These are phyloP conservation scores for Meteorus colon DNA, from an alignment of 2,888 invertebrate genomes.

Conservation along the genomic window DNA sequence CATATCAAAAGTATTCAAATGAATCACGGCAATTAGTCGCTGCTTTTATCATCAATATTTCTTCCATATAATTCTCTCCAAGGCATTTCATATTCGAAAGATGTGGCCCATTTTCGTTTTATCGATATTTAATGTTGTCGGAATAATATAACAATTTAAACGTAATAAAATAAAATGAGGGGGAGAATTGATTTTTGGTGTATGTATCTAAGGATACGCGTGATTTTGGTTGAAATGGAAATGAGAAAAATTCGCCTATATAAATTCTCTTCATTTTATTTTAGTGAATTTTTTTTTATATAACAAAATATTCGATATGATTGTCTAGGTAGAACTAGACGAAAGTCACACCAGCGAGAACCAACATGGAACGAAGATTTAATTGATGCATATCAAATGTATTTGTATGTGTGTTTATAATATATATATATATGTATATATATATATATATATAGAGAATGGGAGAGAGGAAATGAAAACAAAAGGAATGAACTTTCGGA, in stretches of 20 bases:
- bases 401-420: background rate
- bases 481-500: background rate
- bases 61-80: slow-evolving; percentile 2
- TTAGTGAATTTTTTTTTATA: background rate
- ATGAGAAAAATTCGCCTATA: background rate
- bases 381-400: background rate
- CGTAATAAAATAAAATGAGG: background rate
- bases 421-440: no score
- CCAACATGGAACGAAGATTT: background rate
- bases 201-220: background rate
- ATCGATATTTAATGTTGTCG: background rate
- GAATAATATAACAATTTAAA: background rate
- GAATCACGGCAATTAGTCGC: slow-evolving; percentile 7
- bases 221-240: background rate
- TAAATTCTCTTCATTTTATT: background rate
- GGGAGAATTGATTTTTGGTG: background rate
- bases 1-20: slow-evolving; percentile 19
- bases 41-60: slow-evolving; percentile 22
- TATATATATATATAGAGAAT: slow-evolving; percentile 25
- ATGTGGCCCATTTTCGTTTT: background rate
- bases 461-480: slow-evolving; percentile 20
- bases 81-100: background rate
- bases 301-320: background rate
- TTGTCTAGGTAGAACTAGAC: background rate
- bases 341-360: background rate